Conservation (phyloP, 2,797 vertebrate species). For the Poeciliopsis paucimaculata region DNA sequence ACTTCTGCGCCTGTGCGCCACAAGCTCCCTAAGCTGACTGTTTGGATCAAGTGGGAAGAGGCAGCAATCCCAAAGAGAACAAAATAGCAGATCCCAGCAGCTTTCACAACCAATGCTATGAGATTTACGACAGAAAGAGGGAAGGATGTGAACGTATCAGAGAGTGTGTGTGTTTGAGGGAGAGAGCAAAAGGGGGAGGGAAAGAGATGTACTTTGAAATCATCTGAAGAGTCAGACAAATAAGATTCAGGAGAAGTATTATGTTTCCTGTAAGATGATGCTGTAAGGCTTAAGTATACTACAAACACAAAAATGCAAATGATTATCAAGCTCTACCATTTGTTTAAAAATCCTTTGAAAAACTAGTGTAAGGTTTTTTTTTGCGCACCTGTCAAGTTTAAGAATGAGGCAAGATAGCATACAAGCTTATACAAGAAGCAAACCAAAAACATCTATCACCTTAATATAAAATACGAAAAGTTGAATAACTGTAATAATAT, state of each 20-base stretch:
- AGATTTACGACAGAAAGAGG: constrained; percentile 75
- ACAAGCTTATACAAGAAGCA: neutral
- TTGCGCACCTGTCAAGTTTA: constrained; percentile 44
- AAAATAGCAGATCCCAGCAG: constrained; percentile 80
- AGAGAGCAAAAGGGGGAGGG: constrained; percentile 27
- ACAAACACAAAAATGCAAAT: constrained; percentile 55
- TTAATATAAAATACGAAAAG: constrained; percentile 12
- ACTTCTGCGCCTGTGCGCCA: constrained; percentile 77
- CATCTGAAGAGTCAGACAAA: constrained; percentile 79
- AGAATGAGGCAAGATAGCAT: constrained; percentile 28
- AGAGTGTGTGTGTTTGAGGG: neutral
- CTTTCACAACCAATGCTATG: constrained; percentile 74
- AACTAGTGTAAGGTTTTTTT: constrained; percentile 39
- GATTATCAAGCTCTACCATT: constrained; percentile 48
- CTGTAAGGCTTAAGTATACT: constrained; percentile 53
- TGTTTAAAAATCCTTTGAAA: constrained; percentile 37
- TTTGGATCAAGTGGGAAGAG: constrained; percentile 81
- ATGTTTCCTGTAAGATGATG: constrained; percentile 69
- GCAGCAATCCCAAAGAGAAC: constrained; percentile 79
- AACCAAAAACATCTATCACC: constrained; percentile 14
- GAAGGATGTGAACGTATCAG: constrained; percentile 35
- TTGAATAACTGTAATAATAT: neutral
- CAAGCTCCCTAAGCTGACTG: constrained; percentile 78
- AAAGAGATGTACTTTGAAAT: constrained; percentile 69
- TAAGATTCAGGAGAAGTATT: constrained; percentile 69